A percentile compares a stretch with the other conserved stretches of the same genome.
Evolutionary conservation across 1,140 invertebrate species (phyloP).

Genomic region (Drosophila auraria): DNA sequence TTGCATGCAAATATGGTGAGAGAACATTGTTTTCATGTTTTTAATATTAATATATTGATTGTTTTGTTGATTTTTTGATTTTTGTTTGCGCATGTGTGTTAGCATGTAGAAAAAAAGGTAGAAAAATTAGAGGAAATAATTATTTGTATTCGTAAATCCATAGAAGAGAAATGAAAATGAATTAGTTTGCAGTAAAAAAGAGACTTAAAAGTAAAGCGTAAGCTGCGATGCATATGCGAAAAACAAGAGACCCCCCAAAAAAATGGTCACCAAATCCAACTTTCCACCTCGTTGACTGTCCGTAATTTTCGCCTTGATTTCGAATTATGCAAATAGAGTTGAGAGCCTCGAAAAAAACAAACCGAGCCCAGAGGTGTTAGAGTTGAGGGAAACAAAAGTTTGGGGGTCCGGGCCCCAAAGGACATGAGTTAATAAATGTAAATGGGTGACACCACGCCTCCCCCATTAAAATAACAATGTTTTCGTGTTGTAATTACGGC

Average conservation of each 20-base stretch:
- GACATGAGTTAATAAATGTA: slow-evolving; percentile 82
- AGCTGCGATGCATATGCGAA: slow-evolving; percentile 38
- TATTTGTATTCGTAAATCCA: slow-evolving; percentile 35
- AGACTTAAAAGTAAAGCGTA: slow-evolving; percentile 36
- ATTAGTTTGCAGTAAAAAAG: slow-evolving; percentile 28
- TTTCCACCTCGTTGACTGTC: slow-evolving; percentile 30
- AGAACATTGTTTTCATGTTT: slow-evolving; percentile 44
- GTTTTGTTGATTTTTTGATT: slow-evolving; percentile 45
- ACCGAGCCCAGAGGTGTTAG: not conserved
- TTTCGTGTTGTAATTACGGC: slow-evolving; percentile 60
- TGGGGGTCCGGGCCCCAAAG: slow-evolving; percentile 38
- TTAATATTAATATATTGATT: slow-evolving; percentile 31
- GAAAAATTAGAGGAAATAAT: slow-evolving; percentile 59
- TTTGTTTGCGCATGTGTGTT: slow-evolving; percentile 53
- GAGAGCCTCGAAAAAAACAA: slow-evolving; percentile 5
- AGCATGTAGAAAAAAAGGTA: slow-evolving; percentile 75
- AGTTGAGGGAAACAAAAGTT: slow-evolving; percentile 41
- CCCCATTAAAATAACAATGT: slow-evolving; percentile 52
- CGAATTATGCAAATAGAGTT: slow-evolving; percentile 41
- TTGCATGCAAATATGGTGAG: slow-evolving; percentile 58
- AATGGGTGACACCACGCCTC: slow-evolving; percentile 68
- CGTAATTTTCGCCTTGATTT: slow-evolving; percentile 33
- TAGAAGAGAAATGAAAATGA: slow-evolving; percentile 44
- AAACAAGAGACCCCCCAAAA: slow-evolving; percentile 19
- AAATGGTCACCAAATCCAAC: slow-evolving; percentile 1